Conservation (phyloP, 53 echinoderm and acorn worm genomes). For the Hippasteria phrygiana region DNA sequence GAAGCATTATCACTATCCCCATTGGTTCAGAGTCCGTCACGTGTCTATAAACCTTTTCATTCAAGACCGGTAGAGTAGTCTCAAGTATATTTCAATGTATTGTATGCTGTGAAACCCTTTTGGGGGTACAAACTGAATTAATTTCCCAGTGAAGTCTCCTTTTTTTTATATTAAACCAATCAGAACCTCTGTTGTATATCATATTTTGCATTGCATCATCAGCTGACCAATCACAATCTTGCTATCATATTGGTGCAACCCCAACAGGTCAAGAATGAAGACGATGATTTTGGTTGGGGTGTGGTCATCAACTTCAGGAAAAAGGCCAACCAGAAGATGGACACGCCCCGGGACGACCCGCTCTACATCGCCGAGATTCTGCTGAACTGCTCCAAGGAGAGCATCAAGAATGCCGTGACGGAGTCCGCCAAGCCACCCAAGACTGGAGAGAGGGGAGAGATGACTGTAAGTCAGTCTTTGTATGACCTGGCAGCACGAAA, state of each 20-base stretch:
- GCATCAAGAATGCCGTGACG: constrained; percentile 91
- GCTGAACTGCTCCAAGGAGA: constrained; percentile 89
- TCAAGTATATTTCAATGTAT: background rate
- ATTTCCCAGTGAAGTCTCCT: background rate
- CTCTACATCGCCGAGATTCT: constrained; percentile 97
- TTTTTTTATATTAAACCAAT: constrained; percentile 4
- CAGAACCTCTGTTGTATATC: background rate
- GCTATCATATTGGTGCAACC: no score
- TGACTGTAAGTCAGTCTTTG: constrained; percentile 90
- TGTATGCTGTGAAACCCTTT: background rate
- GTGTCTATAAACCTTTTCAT: no score
- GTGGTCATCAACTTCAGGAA: constrained; percentile 93
- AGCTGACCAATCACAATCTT: no score
- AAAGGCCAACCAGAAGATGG: constrained; percentile 97
- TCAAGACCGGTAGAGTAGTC: background rate
- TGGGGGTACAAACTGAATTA: background rate
- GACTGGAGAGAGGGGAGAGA: constrained; percentile 89
- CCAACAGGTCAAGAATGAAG: constrained; percentile 84
- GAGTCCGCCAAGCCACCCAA: constrained; percentile 89
- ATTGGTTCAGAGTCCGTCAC: no score
- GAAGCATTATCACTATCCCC: no score
- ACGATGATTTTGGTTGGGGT: constrained; percentile 98
- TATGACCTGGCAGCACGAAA: no score
- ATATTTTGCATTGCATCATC: background rate
- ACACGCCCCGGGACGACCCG: constrained; percentile 77